Evolutionary conservation across 2,797 vertebrate species (phyloP).

Genomic region (Chromis chromis): DNA sequence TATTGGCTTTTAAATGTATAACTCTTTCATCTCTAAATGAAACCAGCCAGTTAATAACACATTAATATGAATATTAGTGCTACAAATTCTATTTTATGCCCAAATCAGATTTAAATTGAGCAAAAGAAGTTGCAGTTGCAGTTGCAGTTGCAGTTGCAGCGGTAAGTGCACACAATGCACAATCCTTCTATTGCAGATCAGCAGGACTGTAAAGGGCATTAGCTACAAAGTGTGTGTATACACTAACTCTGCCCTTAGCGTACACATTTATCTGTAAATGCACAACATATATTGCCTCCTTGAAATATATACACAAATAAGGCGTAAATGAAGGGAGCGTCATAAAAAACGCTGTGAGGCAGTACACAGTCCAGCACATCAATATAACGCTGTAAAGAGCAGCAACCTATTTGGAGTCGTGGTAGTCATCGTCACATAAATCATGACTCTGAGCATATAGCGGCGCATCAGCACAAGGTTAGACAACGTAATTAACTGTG

Average conservation of each 20-base stretch:
- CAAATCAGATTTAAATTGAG: constrained; percentile 25
- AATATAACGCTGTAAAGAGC: constrained; percentile 46
- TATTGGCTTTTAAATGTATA: background rate
- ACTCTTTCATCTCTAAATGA: background rate
- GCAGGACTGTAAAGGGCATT: constrained; percentile 38
- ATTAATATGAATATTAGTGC: background rate
- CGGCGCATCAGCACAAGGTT: constrained; percentile 63
- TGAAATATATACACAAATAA: constrained; percentile 53
- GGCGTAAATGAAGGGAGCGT: constrained; percentile 55
- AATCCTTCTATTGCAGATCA: constrained; percentile 46
- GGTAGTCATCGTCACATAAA: constrained; percentile 61
- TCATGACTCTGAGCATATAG: constrained; percentile 63
- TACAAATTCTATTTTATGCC: constrained; percentile 11
- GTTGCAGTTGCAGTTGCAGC: background rate
- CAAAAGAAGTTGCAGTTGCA: constrained; percentile 13
- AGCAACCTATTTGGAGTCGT: constrained; percentile 45
- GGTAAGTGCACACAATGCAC: constrained; percentile 38
- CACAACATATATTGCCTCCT: background rate
- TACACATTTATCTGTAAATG: constrained; percentile 35
- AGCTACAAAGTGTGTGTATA: constrained; percentile 13
- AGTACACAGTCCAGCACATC: constrained; percentile 46
- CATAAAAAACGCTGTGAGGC: constrained; percentile 31
- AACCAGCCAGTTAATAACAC: constrained; percentile 5
- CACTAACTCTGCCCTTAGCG: constrained; percentile 9
- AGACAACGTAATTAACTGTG: constrained; percentile 86